Conservation (phyloP, 2,888 invertebrate genomes). For the Sacculina carcini region DNA sequence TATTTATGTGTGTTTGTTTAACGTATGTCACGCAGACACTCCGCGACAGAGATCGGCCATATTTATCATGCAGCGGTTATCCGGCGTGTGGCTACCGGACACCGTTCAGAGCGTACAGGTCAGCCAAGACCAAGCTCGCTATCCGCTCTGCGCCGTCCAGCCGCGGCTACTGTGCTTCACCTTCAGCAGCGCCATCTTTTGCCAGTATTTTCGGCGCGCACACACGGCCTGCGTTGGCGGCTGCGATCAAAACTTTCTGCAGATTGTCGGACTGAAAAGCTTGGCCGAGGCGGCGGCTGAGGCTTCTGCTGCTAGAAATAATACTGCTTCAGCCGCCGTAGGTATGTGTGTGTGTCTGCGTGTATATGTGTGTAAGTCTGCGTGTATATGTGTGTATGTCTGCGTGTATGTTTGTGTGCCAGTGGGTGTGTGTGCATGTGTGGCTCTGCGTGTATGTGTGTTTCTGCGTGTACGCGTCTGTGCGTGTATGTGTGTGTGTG, state of each 20-base stretch:
- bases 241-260: conserved; percentile 38
- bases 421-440: too few relatives aligned
- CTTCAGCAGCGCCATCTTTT: conserved; percentile 34
- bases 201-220: conserved; percentile 34
- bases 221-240: conserved; percentile 43
- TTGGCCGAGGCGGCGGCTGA: neutral
- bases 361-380: too few relatives aligned
- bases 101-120: conserved; percentile 36
- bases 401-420: too few relatives aligned
- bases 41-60: conserved; percentile 38
- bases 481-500: too few relatives aligned
- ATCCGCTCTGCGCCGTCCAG: conserved; percentile 31
- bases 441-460: too few relatives aligned
- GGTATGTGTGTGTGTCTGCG: too few relatives aligned
- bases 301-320: too few relatives aligned
- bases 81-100: conserved; percentile 60
- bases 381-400: too few relatives aligned
- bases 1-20: too few relatives aligned
- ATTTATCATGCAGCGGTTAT: conserved; percentile 44
- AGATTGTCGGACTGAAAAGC: conserved; percentile 25
- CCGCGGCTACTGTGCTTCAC: conserved; percentile 34
- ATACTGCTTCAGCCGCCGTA: too few relatives aligned
- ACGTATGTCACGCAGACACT: neutral
- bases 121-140: conserved; percentile 22
- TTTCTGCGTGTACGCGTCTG: too few relatives aligned